Evolutionary conservation across 2,113 vertebrate genomes (phyloP).

Genomic region (Formicarius rufipectus): DNA sequence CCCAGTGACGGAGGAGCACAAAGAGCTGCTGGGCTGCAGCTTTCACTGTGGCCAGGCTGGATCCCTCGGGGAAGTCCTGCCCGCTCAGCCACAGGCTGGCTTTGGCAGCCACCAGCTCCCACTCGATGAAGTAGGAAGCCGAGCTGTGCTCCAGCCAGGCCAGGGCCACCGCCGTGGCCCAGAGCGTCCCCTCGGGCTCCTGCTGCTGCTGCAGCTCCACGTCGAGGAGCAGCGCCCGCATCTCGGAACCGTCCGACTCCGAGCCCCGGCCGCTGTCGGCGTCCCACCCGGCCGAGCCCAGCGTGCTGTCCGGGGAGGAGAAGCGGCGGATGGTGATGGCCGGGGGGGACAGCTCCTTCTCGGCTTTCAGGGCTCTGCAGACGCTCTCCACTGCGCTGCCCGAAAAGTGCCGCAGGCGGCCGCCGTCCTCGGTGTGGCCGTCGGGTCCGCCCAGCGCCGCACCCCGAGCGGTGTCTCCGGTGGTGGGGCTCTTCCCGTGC

Average conservation of each 20-base stretch:
- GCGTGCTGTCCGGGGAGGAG: slow-evolving; percentile 31
- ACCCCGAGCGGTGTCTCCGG: accelerated
- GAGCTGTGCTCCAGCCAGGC: slow-evolving; percentile 97
- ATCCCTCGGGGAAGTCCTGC: slow-evolving; percentile 84
- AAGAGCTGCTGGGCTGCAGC: slow-evolving; percentile 92
- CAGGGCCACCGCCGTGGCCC: slow-evolving; percentile 91
- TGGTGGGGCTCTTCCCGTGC: neutral
- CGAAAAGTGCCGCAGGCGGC: neutral
- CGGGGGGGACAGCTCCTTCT: slow-evolving; percentile 31
- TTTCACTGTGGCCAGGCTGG: slow-evolving; percentile 79
- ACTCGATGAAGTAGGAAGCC: slow-evolving; percentile 89
- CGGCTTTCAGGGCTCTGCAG: slow-evolving; percentile 1
- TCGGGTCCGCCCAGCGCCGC: accelerated
- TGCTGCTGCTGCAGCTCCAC: slow-evolving; percentile 34
- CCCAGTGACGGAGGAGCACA: slow-evolving; percentile 95
- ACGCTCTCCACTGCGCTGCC: neutral
- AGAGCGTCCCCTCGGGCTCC: slow-evolving; percentile 84
- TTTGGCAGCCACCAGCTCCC: slow-evolving; percentile 94
- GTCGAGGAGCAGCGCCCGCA: neutral
- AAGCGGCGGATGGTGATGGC: slow-evolving; percentile 40
- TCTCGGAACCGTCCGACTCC: neutral
- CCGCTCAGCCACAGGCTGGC: slow-evolving; percentile 86
- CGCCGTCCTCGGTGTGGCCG: accelerated
- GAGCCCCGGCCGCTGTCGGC: slow-evolving; percentile 13
- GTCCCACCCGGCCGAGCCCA: neutral